Evolutionary conservation across 2,113 vertebrate species (phyloP), one percentile per base, ranked within the genome.

Genomic region (Nesogale talazaci): DNA sequence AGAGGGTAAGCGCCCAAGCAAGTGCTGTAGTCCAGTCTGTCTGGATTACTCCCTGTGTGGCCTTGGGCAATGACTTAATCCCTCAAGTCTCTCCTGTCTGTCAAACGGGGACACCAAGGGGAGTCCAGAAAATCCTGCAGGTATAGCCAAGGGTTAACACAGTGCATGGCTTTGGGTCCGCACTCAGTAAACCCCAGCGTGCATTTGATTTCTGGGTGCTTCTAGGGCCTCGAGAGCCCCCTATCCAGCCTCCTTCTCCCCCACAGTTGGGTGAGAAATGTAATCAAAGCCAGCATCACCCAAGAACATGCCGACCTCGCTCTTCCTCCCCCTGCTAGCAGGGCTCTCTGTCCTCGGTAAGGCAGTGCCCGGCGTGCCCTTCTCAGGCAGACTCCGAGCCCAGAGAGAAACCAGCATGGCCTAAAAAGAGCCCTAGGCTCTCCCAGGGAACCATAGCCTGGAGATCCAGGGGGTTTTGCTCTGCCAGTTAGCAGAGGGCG

Each of bases 1-100:
- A 42, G 20, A 77, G 23, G 56, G 1, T n/a, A 27, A 65, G 56
- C 72, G 46, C 23, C 40, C 25, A 38, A 79, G 27, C 56, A 38
- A 79, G 27, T 42, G 52, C 74, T 74, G 84, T 31, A 63, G 56
- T 29, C 89, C 89, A 59, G 6, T 1, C 56, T 16, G 27, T 78
- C 86, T 82, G n/a, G 36, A 70, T 23, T 23, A 22, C 6, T 40
- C 20, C n/a, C 52, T 27, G 11, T 57, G 52, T 84, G 75, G 42
- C 57, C 27, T 46, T 86, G 65, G 36, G 27, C 46, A 14, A 14
- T 9, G 65, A 56, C 1, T 23, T 31, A 42, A n/a, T 72, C 56
- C 81, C 29, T 72, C 15, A 59, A 91, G 46, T 78, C 89, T 72
- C 59, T 89, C 78, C 87, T 74, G 11, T 46, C 74, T 61, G 59